Percentiles rank a stretch among this genome's conserved stretches.
Conservation (phyloP, 2,888 invertebrate species). For the Drosophila mayaguana region DNA sequence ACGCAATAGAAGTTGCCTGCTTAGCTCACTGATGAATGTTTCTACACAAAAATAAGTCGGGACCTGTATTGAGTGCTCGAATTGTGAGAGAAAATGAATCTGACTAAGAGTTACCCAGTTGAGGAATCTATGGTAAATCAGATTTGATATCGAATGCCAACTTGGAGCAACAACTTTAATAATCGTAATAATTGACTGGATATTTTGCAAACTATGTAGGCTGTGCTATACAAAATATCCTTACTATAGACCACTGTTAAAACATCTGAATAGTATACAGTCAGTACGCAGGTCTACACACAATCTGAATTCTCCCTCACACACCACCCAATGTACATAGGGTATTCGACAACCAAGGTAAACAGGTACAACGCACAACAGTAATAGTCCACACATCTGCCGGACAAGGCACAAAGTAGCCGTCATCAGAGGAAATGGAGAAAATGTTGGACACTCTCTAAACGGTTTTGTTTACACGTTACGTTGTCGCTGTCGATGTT, state of each 20-base stretch:
- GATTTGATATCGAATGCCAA: background rate
- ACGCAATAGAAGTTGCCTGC: constrained; percentile 19
- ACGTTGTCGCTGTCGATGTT: constrained; percentile 19
- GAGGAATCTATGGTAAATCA: background rate
- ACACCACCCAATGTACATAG: background rate
- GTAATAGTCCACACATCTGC: constrained; percentile 28
- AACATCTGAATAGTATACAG: background rate
- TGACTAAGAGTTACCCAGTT: background rate
- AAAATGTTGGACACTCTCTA: constrained; percentile 58
- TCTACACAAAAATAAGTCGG: background rate
- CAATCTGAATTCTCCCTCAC: background rate
- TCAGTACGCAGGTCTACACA: too few relatives aligned
- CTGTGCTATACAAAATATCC: background rate
- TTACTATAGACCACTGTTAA: background rate
- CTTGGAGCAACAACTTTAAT: too few relatives aligned
- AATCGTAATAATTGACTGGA: too few relatives aligned
- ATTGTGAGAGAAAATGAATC: background rate
- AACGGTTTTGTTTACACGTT: constrained; percentile 69
- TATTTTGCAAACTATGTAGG: background rate
- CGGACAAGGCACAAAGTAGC: constrained; percentile 59
- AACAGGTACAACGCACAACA: constrained; percentile 50
- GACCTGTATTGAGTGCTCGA: constrained; percentile 7
- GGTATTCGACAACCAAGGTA: constrained; percentile 8
- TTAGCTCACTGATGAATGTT: constrained; percentile 1
- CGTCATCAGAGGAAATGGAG: constrained; percentile 41